phyloP scores from a whole-genome alignment of 2,113 vertebrate genomes.

The Tachuris rubrigastra region DNA sequence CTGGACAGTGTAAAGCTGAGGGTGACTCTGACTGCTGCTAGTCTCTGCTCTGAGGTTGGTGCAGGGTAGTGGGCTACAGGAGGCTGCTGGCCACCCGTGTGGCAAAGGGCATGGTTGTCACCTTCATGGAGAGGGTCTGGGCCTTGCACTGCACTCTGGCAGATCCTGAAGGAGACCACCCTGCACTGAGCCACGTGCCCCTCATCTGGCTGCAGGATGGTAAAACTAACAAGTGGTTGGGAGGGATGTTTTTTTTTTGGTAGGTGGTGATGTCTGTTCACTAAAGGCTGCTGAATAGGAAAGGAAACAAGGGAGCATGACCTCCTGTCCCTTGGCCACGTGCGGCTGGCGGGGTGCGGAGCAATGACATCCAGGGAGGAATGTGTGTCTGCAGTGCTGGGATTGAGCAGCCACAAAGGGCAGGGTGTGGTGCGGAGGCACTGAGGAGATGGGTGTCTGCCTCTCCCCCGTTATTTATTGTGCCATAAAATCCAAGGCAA shows the following conservation, averaged over 20 bases:
- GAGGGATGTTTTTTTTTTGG: not conserved
- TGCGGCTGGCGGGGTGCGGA: not conserved
- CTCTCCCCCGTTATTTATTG: not conserved
- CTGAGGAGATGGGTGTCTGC: not conserved
- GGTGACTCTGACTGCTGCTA: accelerated
- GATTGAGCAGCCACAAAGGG: accelerated
- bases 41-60: accelerated
- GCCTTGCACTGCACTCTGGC: accelerated
- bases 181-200: accelerated
- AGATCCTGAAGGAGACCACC: not conserved
- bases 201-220: not conserved
- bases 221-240: accelerated
- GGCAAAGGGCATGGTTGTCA: not conserved
- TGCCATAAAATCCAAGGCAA: not conserved
- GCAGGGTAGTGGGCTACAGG: accelerated
- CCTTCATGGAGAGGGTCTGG: not conserved
- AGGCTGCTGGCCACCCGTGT: accelerated
- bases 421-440: accelerated
- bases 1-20: accelerated
- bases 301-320: not conserved
- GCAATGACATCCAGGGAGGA: accelerated
- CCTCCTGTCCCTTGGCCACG: accelerated
- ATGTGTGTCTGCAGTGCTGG: not conserved
- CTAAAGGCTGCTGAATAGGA: not conserved
- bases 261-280: not conserved